These are phyloP conservation scores for Graptemys geographica DNA, from an alignment of 2,797 vertebrate genomes.

Conservation along the genomic window DNA sequence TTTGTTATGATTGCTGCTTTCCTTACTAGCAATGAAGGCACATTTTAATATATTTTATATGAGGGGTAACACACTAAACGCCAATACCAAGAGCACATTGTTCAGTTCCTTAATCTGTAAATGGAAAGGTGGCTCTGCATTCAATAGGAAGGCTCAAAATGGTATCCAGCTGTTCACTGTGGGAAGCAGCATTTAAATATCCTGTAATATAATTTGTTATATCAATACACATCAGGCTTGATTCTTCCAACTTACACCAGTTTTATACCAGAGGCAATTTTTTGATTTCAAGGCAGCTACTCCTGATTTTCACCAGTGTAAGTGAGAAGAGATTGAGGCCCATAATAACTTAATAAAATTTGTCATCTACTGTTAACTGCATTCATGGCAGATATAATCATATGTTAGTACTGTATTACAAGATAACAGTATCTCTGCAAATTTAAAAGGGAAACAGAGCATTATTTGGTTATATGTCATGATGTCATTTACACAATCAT, in stretches of 20 bases:
- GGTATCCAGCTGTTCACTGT: constrained; percentile 76
- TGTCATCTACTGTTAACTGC: constrained; percentile 47
- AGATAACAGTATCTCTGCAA: not conserved
- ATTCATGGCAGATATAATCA: constrained; percentile 54
- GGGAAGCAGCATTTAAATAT: constrained; percentile 78
- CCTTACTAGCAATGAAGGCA: constrained; percentile 54
- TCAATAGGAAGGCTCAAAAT: constrained; percentile 74
- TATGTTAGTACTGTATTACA: constrained; percentile 11
- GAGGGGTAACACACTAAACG: constrained; percentile 39
- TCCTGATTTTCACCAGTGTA: constrained; percentile 29
- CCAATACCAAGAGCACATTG: constrained; percentile 27
- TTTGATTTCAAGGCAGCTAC: constrained; percentile 12
- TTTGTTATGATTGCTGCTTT: constrained; percentile 47
- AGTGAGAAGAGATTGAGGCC: not conserved
- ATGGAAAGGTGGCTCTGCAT: constrained; percentile 69
- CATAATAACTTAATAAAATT: constrained; percentile 41
- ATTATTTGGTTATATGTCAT: constrained; percentile 35
- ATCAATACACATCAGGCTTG: constrained; percentile 68
- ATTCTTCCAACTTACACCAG: constrained; percentile 63
- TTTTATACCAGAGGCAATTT: constrained; percentile 39
- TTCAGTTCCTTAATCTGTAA: constrained; percentile 65
- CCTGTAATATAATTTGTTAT: constrained; percentile 75
- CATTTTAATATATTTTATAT: constrained; percentile 45
- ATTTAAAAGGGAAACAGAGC: constrained; percentile 31
- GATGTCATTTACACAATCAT: constrained; percentile 32